Base-by-base conservation (phyloP, 1,140 invertebrate genomes). In the Helicoverpa zea region DNA sequence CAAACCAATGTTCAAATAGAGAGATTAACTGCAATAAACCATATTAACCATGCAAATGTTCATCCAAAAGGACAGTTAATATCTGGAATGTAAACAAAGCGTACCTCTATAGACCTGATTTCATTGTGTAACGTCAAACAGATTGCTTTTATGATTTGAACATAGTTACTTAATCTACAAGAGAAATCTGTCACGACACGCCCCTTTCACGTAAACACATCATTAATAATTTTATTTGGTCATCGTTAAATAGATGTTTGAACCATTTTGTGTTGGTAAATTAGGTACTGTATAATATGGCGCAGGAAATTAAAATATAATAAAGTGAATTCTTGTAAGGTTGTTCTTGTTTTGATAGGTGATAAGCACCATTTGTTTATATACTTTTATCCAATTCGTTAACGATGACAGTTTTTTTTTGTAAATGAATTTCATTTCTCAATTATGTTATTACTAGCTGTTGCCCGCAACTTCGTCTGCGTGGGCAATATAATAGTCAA, bases 91-190 rank as follows among this genome's bases (percentile, higher is more conserved):
- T 63, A n/a, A 13, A 63, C 23, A 35, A 63, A 35, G 16, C 13
- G 14, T 58, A 18, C 18, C 23, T 23, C 23, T 35, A 63, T 35
- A 64, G 9, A 35, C 5, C 43, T 52, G 18, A 77, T 77, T 77
- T 51, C 12, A 11, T 52, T 64, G 59, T 64, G 47, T 29, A 52
- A 23, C 11, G 14, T 51, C 35, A 51, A 64, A 51, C 35, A 64
- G 64, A 64, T 77, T 77, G 59, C 74, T 63, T 63, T 77, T 63
- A 64, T 77, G 54, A 77, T 63, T 52, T 77, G 47, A 63, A 29
- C 23, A 47, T 76, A 61, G 58, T 76, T 75, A 61, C 29, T 63
- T 77, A 63, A 77, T 77, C 74, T 77, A 18, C 47, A 7, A 63
- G 35, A 16, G 43, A 52, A 58, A 77, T 77, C 61, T 64, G 58